Conservation (phyloP, 2,797 vertebrate genomes). For the Tragopan temminckii region DNA sequence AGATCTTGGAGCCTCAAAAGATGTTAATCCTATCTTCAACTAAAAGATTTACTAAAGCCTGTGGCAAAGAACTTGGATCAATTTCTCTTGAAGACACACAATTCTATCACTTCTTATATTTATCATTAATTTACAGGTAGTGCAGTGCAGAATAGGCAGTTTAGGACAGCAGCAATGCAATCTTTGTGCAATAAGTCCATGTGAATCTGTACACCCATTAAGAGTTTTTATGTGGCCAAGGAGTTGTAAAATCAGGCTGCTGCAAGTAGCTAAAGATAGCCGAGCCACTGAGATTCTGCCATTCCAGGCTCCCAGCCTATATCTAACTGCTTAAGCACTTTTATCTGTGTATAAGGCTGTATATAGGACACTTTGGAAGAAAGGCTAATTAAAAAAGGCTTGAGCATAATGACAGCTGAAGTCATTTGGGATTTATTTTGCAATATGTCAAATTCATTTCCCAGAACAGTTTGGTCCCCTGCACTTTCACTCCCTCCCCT, state of each 20-base stretch:
- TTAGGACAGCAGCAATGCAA: background rate
- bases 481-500: background rate
- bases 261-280: background rate
- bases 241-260: background rate
- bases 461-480: background rate
- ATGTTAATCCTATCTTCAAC: conserved; percentile 45
- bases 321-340: background rate
- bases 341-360: background rate
- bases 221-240: background rate
- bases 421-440: background rate
- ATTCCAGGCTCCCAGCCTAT: background rate
- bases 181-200: background rate
- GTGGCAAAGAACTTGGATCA: conserved; percentile 32
- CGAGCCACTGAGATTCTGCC: background rate
- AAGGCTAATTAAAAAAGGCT: background rate
- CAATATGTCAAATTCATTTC: background rate
- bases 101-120: background rate
- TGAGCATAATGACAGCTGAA: background rate
- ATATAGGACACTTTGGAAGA: background rate
- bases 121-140: conserved; percentile 29
- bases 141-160: background rate
- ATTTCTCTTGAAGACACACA: conserved; percentile 44
- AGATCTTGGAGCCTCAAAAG: background rate
- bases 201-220: background rate
- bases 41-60: conserved; percentile 46